Conservation (phyloP, 2,888 invertebrate species). For the Andrena chrysosceles region DNA sequence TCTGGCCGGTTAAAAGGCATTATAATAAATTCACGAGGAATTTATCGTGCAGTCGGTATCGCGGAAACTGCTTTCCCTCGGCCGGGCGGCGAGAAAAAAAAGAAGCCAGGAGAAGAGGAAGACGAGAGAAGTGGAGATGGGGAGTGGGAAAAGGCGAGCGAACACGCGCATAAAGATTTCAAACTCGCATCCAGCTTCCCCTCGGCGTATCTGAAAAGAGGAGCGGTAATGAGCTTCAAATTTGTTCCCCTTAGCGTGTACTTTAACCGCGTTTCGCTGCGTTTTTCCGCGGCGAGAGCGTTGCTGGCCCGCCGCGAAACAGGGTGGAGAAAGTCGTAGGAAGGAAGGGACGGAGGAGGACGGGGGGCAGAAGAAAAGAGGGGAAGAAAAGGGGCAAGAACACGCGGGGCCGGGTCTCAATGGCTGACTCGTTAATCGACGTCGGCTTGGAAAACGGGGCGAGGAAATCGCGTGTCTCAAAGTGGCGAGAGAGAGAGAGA, state of each 20-base stretch:
- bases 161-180: constrained; percentile 61
- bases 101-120: neutral
- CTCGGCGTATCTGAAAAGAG: constrained; percentile 62
- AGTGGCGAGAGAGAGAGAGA: constrained; percentile 46
- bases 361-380: constrained; percentile 3
- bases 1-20: constrained; percentile 32
- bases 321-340: constrained; percentile 14
- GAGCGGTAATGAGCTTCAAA: constrained; percentile 70
- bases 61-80: neutral
- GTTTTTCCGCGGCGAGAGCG: constrained; percentile 37
- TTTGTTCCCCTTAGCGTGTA: constrained; percentile 61
- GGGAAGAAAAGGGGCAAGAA: constrained; percentile 31
- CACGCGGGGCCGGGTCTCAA: constrained; percentile 44
- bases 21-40: constrained; percentile 36
- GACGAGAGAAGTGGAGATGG: neutral
- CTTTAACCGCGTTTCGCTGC: constrained; percentile 60
- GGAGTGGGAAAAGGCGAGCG: constrained; percentile 10
- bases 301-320: constrained; percentile 15
- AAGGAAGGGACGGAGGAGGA: neutral
- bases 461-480: constrained; percentile 61
- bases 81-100: neutral
- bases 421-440: constrained; percentile 65
- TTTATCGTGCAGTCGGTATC: constrained; percentile 36
- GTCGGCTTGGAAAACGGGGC: constrained; percentile 42
- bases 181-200: constrained; percentile 56